phyloP scores from a whole-genome alignment of 2,888 invertebrate genomes.

The Dynastes hyllus region DNA sequence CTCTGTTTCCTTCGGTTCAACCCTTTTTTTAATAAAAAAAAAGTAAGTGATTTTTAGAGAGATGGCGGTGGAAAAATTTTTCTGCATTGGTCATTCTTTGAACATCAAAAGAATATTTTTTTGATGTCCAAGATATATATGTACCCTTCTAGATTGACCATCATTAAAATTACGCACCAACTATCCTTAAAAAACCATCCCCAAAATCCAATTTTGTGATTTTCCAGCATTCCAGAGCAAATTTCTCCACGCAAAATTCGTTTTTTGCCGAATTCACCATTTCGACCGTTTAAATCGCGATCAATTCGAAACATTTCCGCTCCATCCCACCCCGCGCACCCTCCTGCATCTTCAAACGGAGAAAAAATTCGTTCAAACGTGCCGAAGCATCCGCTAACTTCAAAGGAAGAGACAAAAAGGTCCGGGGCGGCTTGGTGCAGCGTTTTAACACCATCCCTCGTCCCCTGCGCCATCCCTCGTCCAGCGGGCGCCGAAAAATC shows the following conservation, averaged over 20 bases:
- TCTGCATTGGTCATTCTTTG: neutral
- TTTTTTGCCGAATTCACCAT: neutral
- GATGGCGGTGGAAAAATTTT: neutral
- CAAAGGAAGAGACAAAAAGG: conserved; percentile 44
- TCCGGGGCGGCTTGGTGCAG: conserved; percentile 14
- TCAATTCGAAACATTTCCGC: neutral
- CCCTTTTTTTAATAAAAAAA: neutral
- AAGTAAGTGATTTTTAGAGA: neutral
- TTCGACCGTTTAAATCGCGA: neutral
- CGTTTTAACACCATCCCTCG: conserved; percentile 8
- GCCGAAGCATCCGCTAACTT: conserved; percentile 27
- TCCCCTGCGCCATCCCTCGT: neutral
- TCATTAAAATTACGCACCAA: neutral
- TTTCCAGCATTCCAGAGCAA: neutral
- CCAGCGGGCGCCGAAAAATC: conserved; percentile 35
- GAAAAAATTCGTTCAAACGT: neutral
- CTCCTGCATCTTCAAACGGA: neutral
- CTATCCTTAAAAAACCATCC: neutral
- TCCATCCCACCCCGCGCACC: neutral
- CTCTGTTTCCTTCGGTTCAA: neutral
- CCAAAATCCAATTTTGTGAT: neutral
- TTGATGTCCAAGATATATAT: no score
- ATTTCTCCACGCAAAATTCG: neutral
- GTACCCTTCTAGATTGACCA: no score
- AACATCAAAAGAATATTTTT: neutral